Evolutionary conservation across 2,888 invertebrate genomes (phyloP).

Genomic region (Ecdyonurus torrentis): DNA sequence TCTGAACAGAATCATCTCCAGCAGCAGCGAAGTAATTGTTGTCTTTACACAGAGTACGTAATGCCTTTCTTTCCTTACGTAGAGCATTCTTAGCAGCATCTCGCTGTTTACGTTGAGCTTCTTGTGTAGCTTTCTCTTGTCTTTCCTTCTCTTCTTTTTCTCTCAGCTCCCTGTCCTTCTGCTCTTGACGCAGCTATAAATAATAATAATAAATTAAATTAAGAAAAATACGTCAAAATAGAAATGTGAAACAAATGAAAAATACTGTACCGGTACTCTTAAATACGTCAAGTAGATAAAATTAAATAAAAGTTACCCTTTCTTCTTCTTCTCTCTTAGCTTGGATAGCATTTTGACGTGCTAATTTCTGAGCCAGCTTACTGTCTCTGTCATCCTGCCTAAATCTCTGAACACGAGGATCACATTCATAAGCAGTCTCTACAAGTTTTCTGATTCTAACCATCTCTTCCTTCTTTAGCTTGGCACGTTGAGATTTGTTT

Average conservation of each 20-base stretch:
- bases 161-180: constrained; percentile 34
- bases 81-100: constrained; percentile 71
- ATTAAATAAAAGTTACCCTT: constrained; percentile 29
- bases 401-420: constrained; percentile 83
- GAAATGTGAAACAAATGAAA: no score
- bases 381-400: constrained; percentile 87
- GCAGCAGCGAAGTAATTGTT: constrained; percentile 61
- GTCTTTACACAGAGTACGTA: constrained; percentile 62
- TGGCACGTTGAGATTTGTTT: constrained; percentile 82
- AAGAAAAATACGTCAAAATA: no score
- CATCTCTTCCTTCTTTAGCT: constrained; percentile 96
- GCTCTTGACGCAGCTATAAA: constrained; percentile 32
- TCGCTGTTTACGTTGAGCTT: constrained; percentile 67
- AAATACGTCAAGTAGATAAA: not conserved
- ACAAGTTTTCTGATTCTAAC: constrained; percentile 76
- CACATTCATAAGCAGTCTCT: constrained; percentile 84
- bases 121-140: constrained; percentile 64
- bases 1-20: constrained; percentile 53
- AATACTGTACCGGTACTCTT: no score
- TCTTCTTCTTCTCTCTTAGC: constrained; percentile 74
- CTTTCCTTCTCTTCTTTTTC: constrained; percentile 65
- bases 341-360: constrained; percentile 39
- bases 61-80: constrained; percentile 69
- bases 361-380: constrained; percentile 75
- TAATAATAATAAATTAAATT: no score